Evolutionary conservation across 2,113 vertebrate species (phyloP).

Genomic region (Marcusenius ussheri): DNA sequence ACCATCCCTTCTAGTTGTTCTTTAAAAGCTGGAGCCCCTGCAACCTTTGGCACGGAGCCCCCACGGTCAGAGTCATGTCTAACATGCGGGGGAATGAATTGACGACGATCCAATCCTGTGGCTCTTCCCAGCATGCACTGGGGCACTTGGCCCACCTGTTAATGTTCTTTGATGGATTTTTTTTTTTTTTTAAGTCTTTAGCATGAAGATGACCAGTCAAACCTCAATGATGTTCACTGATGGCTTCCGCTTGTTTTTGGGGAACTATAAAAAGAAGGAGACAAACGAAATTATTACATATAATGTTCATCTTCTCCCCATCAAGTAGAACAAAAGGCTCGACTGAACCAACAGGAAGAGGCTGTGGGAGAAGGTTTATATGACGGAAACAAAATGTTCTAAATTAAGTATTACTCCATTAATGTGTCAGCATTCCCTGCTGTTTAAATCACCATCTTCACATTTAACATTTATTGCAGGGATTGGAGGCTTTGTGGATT

Average conservation of each 20-base stretch:
- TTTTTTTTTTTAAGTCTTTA: constrained; percentile 14
- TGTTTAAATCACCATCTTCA: background rate
- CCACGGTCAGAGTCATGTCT: background rate
- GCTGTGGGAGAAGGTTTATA: background rate
- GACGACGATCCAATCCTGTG: background rate
- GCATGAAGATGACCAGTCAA: constrained; percentile 31
- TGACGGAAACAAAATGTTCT: background rate
- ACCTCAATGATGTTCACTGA: constrained; percentile 35
- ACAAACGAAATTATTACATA: background rate
- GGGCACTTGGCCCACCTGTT: background rate
- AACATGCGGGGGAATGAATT: background rate
- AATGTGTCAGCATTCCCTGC: background rate
- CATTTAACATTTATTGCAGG: constrained; percentile 12
- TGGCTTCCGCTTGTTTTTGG: constrained; percentile 39
- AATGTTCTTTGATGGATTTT: background rate
- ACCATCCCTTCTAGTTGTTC: background rate
- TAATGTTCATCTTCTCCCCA: background rate
- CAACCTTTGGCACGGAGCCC: background rate
- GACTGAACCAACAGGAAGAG: background rate
- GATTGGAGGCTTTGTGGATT: background rate
- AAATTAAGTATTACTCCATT: background rate
- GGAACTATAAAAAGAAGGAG: constrained; percentile 31
- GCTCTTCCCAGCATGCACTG: constrained; percentile 19
- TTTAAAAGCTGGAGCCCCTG: background rate
- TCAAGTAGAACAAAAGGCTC: background rate